These are phyloP conservation scores for Trachops cirrhosus DNA, from an alignment of 2,797 vertebrate species.

Conservation along the genomic window DNA sequence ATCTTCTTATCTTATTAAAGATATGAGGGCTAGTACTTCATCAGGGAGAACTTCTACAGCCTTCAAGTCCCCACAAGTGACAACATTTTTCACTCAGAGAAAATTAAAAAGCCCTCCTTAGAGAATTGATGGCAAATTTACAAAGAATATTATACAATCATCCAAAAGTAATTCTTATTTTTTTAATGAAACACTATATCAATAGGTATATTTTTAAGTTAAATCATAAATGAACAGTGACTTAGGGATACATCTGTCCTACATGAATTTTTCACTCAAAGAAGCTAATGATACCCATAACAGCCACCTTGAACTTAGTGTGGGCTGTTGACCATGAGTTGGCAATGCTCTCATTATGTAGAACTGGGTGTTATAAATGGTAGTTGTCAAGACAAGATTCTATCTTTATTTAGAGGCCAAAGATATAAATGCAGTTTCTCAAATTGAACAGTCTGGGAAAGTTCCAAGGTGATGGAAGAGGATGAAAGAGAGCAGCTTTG, in stretches of 20 bases:
- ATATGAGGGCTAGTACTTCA: not conserved
- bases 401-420: constrained; percentile 43
- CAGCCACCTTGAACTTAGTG: not conserved
- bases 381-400: constrained; percentile 51
- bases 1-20: not conserved
- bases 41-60: not conserved
- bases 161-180: constrained; percentile 34
- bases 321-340: not conserved
- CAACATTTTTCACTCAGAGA: not conserved
- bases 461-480: constrained; percentile 53
- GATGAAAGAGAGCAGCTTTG: constrained; percentile 44
- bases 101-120: not conserved
- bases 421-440: constrained; percentile 36
- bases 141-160: not conserved
- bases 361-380: constrained; percentile 44
- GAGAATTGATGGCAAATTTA: not conserved
- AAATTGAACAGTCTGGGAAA: constrained; percentile 39
- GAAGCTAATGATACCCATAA: constrained; percentile 45
- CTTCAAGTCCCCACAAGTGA: not conserved
- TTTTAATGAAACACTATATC: not conserved
- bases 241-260: not conserved
- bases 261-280: not conserved
- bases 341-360: constrained; percentile 44
- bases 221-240: not conserved
- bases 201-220: not conserved